Evolutionary conservation across 2,113 vertebrate genomes (phyloP).

Genomic region (Cryptomyrus ogoouensis): DNA sequence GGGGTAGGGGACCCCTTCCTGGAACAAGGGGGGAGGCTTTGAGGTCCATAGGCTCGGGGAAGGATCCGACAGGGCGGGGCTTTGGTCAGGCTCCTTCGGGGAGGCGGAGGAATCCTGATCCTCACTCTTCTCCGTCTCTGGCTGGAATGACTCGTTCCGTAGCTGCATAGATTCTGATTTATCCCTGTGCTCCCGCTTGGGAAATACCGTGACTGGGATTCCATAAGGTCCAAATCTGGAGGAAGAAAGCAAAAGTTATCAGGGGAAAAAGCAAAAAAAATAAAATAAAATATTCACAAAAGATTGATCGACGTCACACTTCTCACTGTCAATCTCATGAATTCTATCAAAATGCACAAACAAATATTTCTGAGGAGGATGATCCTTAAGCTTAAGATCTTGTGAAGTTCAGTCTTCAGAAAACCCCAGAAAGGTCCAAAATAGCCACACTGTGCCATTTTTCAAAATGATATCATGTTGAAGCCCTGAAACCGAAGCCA

Average conservation of each 20-base stretch:
- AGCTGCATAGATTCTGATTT: conserved; percentile 75
- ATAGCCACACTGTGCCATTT: neutral
- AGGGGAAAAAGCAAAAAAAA: neutral
- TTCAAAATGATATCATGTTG: neutral
- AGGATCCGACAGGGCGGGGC: neutral
- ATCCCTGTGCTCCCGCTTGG: conserved; percentile 79
- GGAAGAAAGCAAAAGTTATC: conserved; percentile 21
- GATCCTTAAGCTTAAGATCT: neutral
- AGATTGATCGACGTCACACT: neutral
- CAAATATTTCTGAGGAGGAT: neutral
- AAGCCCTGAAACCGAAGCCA: neutral
- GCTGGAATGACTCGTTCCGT: conserved; percentile 71
- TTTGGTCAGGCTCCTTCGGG: conserved; percentile 22
- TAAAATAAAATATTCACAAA: neutral
- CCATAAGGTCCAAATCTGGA: conserved; percentile 95
- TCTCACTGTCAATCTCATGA: neutral
- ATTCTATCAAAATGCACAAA: neutral
- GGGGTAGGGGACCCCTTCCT: conserved; percentile 90
- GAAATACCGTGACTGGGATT: conserved; percentile 91
- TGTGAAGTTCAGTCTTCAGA: neutral
- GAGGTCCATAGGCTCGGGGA: conserved; percentile 73
- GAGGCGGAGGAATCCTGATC: conserved; percentile 23
- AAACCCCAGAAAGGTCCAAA: neutral
- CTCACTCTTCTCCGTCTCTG: conserved; percentile 53
- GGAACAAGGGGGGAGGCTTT: conserved; percentile 88